A percentile compares a stretch with the other conserved stretches of the same genome.
Evolutionary conservation across 2,888 invertebrate species (phyloP).

Genomic region (Phengaris arion): DNA sequence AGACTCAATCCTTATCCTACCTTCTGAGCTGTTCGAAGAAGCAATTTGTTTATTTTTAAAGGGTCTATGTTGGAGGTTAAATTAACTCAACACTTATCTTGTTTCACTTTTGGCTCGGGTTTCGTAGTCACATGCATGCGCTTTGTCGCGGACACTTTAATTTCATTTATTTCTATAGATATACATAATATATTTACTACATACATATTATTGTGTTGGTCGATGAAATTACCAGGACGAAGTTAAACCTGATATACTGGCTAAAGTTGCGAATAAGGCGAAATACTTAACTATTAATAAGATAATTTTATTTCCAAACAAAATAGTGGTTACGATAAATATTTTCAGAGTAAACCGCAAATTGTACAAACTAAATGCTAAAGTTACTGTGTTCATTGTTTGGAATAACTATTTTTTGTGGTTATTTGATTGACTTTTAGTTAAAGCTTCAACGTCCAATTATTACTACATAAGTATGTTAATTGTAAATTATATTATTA

Average conservation of each 20-base stretch:
- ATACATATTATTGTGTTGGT: too few relatives aligned
- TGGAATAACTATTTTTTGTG: not conserved
- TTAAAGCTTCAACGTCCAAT: not conserved
- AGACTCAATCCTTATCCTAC: not conserved
- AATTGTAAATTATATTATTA: too few relatives aligned
- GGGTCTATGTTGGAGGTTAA: not conserved
- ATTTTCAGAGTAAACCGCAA: conserved; percentile 6
- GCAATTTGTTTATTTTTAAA: not conserved
- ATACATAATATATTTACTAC: too few relatives aligned
- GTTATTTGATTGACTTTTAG: not conserved
- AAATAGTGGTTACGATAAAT: not conserved
- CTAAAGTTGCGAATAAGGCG: too few relatives aligned
- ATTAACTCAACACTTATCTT: not conserved
- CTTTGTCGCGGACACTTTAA: not conserved
- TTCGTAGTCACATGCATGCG: not conserved
- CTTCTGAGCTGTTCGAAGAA: not conserved
- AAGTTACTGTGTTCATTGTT: not conserved
- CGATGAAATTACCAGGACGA: too few relatives aligned
- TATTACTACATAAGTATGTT: too few relatives aligned
- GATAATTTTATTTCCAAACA: not conserved
- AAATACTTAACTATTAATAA: too few relatives aligned
- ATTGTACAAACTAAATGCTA: not conserved
- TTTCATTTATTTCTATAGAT: too few relatives aligned
- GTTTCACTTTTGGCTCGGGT: not conserved
- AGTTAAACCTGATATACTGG: too few relatives aligned